Evolutionary conservation across 2,888 invertebrate species (phyloP), one percentile per base, ranked within the genome.

Genomic region (Melanostoma scalare): DNA sequence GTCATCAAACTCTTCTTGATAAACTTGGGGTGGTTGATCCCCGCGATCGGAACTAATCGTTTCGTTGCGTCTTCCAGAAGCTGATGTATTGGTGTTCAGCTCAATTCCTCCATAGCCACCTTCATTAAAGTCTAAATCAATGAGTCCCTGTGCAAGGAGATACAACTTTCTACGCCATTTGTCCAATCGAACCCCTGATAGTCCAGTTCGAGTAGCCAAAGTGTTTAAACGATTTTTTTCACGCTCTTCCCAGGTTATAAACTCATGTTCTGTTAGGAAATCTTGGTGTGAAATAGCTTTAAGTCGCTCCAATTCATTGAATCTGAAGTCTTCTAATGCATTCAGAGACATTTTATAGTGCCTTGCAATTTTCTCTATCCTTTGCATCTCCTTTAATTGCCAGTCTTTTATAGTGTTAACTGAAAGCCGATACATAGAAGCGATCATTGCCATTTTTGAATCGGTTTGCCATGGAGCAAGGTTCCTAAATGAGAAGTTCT

Each of bases 21-120:
- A 90, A 0, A 86, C 80, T 78, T 91, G 88, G 0, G 91, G 91
- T 1, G 91, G 91, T 61, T 91, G 91, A 86, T 91, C 91, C 0
- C 91, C 91, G 9, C 91, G 89, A 85, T 90, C 89, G 69, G 88
- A 89, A 4, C 89, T 90, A 63, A 90, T 88, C 0, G 85, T 85
- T 0, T 87, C 85, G n/a, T 87, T 87, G 10, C 75, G 81, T 9
- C 85, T 78, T 53, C 87, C 42, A 0, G 86, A 81, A 5, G 72
- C 76, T 3, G 80, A 82, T 0, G 80, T 71, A 60, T 87, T 87
- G 0, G 78, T 73, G 8, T 35, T 35, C 3, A 88, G 71, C 8
- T 88, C 86, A 31, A 85, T 86, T 2, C 89, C 89, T 5, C 86
- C 89, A 50, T 85, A 84, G 0, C 86, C 87, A 6, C 74, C 82